These are phyloP conservation scores for Mus pahari DNA, from an alignment of 2,113 vertebrate genomes.

Conservation along the genomic window DNA sequence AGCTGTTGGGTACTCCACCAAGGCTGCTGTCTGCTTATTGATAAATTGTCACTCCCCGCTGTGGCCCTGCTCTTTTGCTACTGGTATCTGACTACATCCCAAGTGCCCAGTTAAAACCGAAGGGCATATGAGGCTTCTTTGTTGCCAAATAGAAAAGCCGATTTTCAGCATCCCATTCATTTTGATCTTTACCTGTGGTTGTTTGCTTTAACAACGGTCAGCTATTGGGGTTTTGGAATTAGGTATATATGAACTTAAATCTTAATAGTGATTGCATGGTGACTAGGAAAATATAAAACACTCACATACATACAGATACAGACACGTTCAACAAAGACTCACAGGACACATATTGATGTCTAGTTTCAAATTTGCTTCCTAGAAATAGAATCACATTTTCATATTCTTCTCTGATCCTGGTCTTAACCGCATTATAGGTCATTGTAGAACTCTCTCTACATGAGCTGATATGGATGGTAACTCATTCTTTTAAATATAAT, in stretches of 20 bases:
- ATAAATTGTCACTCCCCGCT: neutral
- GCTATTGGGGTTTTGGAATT: neutral
- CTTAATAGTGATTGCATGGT: neutral
- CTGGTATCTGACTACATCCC: neutral
- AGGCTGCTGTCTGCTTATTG: neutral
- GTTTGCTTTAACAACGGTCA: constrained; percentile 21
- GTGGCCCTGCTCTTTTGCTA: neutral
- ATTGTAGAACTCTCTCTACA: constrained; percentile 24
- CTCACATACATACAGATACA: neutral
- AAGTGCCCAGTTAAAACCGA: neutral
- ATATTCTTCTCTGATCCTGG: constrained; percentile 14
- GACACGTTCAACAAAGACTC: neutral
- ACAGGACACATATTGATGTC: neutral
- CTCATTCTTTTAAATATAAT: constrained; percentile 44
- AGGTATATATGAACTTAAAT: constrained; percentile 1
- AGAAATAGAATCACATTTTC: constrained; percentile 44
- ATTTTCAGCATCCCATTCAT: neutral
- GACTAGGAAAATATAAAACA: neutral
- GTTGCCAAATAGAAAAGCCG: neutral
- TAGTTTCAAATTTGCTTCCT: constrained; percentile 15
- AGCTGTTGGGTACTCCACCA: neutral
- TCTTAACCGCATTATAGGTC: constrained; percentile 15
- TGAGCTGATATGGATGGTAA: neutral
- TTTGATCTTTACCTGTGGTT: constrained; percentile 20
- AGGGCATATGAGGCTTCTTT: neutral